These are phyloP conservation scores for Drosophila eohydei DNA, from an alignment of 2,888 invertebrate species.

Conservation along the genomic window DNA sequence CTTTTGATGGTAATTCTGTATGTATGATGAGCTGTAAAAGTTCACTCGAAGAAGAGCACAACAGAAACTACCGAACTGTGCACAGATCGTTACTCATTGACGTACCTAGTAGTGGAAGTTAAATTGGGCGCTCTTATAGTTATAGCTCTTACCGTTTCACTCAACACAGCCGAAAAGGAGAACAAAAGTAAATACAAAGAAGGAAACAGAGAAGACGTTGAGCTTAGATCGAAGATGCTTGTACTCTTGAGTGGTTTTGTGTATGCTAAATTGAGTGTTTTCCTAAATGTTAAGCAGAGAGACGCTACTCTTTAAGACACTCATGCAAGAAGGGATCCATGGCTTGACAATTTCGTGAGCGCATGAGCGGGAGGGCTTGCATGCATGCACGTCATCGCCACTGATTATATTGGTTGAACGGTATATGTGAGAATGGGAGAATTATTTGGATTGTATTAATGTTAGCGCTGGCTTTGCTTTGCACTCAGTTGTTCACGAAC, in stretches of 20 bases:
- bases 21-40: neutral
- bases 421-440: neutral
- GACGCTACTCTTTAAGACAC: neutral
- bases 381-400: neutral
- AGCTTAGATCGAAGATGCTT: neutral
- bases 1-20: neutral
- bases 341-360: neutral
- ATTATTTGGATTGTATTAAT: neutral
- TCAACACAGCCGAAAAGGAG: neutral
- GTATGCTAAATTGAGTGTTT: neutral
- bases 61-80: neutral
- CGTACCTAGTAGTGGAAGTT: neutral
- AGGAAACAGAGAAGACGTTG: neutral
- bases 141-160: neutral
- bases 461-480: neutral
- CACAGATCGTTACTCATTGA: neutral
- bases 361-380: neutral
- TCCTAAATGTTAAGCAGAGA: too few species aligned
- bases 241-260: neutral
- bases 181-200: neutral
- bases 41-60: neutral
- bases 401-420: neutral
- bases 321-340: neutral
- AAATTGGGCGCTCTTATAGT: neutral
- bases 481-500: neutral